Evolutionary conservation across 2,113 vertebrate genomes (phyloP), one percentile per base, ranked within the genome.

Genomic region (Macquaria australasica): DNA sequence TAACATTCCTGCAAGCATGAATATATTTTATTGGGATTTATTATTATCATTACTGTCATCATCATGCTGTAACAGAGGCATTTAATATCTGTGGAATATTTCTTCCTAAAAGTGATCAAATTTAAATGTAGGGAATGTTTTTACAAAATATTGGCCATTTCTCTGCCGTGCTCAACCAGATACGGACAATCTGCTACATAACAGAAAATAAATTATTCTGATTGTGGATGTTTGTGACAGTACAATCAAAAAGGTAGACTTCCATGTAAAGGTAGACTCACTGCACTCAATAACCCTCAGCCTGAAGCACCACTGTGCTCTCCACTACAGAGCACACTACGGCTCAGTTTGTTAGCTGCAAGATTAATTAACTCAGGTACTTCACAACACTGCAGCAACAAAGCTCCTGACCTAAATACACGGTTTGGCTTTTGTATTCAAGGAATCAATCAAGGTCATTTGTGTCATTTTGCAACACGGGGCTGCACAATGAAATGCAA

Each of bases 301-400:
- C 39, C 67, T 59, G 23, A 41, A 51, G n/a, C 51, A 31, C 31
- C 63, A n/a, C 28, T 68, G 72, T n/a, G 41, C 39, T 77, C 80
- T 87, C 34, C 34, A 56, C 39, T 39, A 34, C 16, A 23, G 43
- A 0, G 56, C 81, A 81, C 60, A 34, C 41, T 14, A 81, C 34
- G 10, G 43, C 70, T 88, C 73, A 50, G 77, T 55, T 56, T 8
- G 70, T 76, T 82, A 73, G 74, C 72, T 56, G n/a, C 53, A 10
- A 68, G 58, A 67, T 83, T 83, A 79, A 71, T 84, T 76, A 76
- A 73, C 67, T 25, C 6, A 9, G 43, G 10, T 37, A 41, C 11
- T 3, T 14, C 20, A 8, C 37, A 74, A 73, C 20, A 18, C 51
- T 6, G 31, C 62, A 28, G 39, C 28, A 14, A 3, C 31, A 74